Percentiles rank a stretch among this genome's conserved stretches.
These are phyloP conservation scores for Procavia capensis DNA, from an alignment of 2,113 vertebrate species.

Conservation along the genomic window DNA sequence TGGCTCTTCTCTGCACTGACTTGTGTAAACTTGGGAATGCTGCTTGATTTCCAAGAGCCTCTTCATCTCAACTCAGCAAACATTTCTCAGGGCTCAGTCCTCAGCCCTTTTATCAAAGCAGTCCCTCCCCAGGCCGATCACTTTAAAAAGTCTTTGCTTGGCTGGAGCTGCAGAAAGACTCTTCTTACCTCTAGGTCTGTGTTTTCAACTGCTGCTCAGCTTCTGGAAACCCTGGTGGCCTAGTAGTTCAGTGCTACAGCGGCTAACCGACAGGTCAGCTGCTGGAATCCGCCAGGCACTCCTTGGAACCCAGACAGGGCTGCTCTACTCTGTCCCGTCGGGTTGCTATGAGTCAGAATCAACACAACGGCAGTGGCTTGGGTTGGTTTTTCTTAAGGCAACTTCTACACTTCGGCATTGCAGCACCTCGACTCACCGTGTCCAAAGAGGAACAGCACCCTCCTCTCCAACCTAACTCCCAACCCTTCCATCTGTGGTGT, in stretches of 20 bases:
- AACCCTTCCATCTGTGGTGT: neutral
- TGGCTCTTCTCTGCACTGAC: neutral
- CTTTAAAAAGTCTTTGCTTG: neutral
- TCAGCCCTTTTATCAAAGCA: neutral
- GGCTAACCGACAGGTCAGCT: no score
- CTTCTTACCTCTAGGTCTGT: neutral
- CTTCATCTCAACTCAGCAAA: neutral
- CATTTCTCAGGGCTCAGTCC: neutral
- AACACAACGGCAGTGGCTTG: no score
- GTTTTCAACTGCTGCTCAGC: neutral
- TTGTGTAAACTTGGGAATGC: neutral
- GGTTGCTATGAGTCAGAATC: no score
- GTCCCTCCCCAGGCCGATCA: neutral
- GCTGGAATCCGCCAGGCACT: no score
- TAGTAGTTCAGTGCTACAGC: no score
- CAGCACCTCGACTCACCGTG: neutral
- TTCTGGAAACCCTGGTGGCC: no score
- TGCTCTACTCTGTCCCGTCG: no score
- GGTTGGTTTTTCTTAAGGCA: no score
- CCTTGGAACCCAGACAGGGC: no score
- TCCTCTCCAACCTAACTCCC: neutral
- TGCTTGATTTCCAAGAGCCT: neutral
- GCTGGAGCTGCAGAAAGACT: neutral
- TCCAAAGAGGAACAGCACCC: neutral
- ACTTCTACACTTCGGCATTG: neutral